Conservation (phyloP, 1,140 invertebrate species). For the Copidosoma floridanum region DNA sequence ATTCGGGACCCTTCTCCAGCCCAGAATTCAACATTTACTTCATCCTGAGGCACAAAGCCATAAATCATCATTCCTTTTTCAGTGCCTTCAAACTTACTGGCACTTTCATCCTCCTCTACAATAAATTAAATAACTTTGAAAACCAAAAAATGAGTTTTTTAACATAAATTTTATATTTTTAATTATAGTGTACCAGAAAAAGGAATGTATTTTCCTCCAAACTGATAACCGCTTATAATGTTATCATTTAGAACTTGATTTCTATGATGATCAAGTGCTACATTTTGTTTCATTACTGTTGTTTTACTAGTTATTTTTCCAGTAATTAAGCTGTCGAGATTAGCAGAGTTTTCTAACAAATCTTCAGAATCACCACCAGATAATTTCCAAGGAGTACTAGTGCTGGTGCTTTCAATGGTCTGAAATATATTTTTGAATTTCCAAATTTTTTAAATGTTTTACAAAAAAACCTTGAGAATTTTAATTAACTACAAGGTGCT, state of each 20-base stretch:
- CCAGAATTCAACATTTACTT: conserved; percentile 26
- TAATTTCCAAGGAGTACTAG: conserved; percentile 17
- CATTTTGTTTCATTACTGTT: conserved; percentile 6
- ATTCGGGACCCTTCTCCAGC: conserved; percentile 25
- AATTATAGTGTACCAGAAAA: conserved; percentile 10
- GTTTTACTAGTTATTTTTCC: neutral
- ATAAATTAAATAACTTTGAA: neutral
- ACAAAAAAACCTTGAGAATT: too few species aligned
- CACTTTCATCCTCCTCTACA: conserved; percentile 28
- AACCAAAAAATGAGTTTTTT: too few species aligned
- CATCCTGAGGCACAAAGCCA: conserved; percentile 24
- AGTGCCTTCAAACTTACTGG: conserved; percentile 14
- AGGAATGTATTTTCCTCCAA: conserved; percentile 34
- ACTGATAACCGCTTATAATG: conserved; percentile 36
- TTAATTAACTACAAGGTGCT: neutral
- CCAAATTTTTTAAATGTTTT: too few species aligned
- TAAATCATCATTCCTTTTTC: conserved; percentile 26
- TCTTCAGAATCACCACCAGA: neutral
- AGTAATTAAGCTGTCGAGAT: neutral
- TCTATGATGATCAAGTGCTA: conserved; percentile 25
- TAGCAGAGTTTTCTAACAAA: neutral
- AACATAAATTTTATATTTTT: neutral
- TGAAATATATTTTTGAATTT: too few species aligned
- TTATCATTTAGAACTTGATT: conserved; percentile 18
- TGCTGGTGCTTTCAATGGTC: neutral